Base-by-base conservation (phyloP, 2,797 vertebrate species). In the Melanogrammus aeglefinus region DNA sequence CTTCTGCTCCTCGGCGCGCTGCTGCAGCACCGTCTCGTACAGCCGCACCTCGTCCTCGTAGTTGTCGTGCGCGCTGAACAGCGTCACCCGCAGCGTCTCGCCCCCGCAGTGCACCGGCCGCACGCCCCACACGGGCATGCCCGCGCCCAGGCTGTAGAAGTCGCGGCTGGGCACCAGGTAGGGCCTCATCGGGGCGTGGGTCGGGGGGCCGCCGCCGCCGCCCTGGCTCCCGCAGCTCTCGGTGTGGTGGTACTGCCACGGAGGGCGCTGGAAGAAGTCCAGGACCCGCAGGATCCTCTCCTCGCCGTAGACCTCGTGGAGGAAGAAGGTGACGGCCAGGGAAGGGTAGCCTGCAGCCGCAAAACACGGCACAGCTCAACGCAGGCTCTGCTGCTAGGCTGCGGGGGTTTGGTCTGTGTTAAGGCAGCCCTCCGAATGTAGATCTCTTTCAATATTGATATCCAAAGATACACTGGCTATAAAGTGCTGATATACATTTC, bases 41-140 rank as follows among this genome's bases (percentile, higher is more conserved):
- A 99, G 94, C 38, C 94, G 90, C 80, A 97, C 93, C 0, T 95
- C 87, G 0, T 99, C 97, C 75, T 97, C 96, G 0, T 96, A 99
- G 92, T 98, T 98, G 16, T 97, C 95, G 1, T 94, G 95, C 16
- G 89, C 91, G 79, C 96, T 97, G 91, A 96, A 95, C 3, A 99
- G 88, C 0, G 97, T 99, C 82, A 99, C 88, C 0, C 96, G 94
- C 73, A 99, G 90, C 75, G 96, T 93, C 80, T 99, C 96, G 0
- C 94, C 87, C 13, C 97, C 96, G 0, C 93, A 89, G 82, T 91
- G 96, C 79, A 94, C 96, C 0, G 93, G 93, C 21, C 96, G 91
- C 74, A 98, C 89, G 0, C 95, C 97, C 97, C 97, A 99, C 79
- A 98, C 91, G 0, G 98, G 97, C 96, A 98, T 96, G 72, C 95